Conservation (phyloP, 2,888 invertebrate genomes). For the Drosophila testacea region DNA sequence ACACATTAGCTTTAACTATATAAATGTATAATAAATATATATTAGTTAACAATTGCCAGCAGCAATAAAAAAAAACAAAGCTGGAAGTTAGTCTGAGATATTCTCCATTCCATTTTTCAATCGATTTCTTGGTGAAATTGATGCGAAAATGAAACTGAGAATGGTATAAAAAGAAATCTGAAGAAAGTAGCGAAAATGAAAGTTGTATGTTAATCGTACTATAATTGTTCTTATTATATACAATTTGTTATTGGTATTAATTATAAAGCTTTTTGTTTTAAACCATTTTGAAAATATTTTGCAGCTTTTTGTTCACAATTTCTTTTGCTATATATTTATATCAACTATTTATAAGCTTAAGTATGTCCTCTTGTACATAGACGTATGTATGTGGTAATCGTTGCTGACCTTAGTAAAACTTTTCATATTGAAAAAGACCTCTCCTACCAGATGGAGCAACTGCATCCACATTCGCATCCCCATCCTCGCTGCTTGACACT, state of each 20-base stretch:
- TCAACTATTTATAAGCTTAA: slow-evolving; percentile 10
- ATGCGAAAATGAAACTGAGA: neutral
- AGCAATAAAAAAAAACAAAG: slow-evolving; percentile 14
- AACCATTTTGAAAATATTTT: slow-evolving; percentile 58
- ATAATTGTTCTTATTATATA: slow-evolving; percentile 37
- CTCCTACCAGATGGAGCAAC: slow-evolving; percentile 23
- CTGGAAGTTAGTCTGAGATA: slow-evolving; percentile 14
- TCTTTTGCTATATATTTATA: neutral
- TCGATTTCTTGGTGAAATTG: neutral
- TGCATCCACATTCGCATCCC: slow-evolving; percentile 37
- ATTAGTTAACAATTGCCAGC: slow-evolving; percentile 35
- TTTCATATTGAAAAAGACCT: slow-evolving; percentile 73
- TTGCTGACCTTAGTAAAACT: slow-evolving; percentile 72
- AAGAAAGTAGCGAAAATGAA: slow-evolving; percentile 25
- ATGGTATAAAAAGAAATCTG: slow-evolving; percentile 1
- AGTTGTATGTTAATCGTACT: slow-evolving; percentile 12
- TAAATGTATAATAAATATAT: slow-evolving; percentile 44
- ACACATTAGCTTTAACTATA: slow-evolving; percentile 68
- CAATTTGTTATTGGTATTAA: slow-evolving; percentile 34
- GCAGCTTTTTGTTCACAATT: slow-evolving; percentile 24
- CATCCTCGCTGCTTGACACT: slow-evolving; percentile 62
- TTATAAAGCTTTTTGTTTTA: slow-evolving; percentile 68
- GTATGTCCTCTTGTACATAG: slow-evolving; percentile 1
- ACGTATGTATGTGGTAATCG: slow-evolving; percentile 27
- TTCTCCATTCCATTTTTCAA: neutral